phyloP scores from a whole-genome alignment of 2,888 invertebrate genomes.

The Zeuzera pyrina region DNA sequence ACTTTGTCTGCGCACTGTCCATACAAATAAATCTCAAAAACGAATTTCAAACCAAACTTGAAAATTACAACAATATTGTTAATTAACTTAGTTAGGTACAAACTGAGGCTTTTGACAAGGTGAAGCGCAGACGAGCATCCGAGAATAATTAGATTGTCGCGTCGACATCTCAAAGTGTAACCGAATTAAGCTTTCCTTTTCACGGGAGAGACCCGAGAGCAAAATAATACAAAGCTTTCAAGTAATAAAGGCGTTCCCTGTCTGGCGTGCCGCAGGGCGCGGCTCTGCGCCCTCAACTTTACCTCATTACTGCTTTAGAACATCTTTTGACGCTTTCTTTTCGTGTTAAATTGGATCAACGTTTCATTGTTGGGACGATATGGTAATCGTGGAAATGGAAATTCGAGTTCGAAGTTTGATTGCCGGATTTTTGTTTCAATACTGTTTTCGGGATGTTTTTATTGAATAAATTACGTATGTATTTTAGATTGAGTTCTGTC shows the following conservation, averaged over 20 bases:
- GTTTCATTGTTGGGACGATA: conserved; percentile 46
- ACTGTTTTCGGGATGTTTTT: background rate
- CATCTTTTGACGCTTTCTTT: conserved; percentile 57
- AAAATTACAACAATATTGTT: conserved; percentile 23
- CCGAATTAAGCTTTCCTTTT: conserved; percentile 69
- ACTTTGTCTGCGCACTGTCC: conserved; percentile 2
- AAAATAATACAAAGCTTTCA: conserved; percentile 66
- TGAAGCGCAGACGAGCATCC: conserved; percentile 47
- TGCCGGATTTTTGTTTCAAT: conserved; percentile 24
- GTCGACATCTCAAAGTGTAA: conserved; percentile 71
- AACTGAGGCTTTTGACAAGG: conserved; percentile 61
- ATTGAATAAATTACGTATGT: background rate
- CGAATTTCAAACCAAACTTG: conserved; percentile 1
- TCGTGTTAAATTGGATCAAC: conserved; percentile 56
- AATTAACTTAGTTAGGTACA: conserved; percentile 38
- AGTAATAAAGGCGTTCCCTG: conserved; percentile 55
- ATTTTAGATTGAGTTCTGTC: background rate
- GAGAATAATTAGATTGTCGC: conserved; percentile 66
- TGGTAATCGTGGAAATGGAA: conserved; percentile 38
- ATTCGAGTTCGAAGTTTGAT: conserved; percentile 37
- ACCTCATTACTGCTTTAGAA: conserved; percentile 29
- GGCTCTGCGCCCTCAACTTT: conserved; percentile 39
- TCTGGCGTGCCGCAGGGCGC: conserved; percentile 51
- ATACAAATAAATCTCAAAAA: conserved; percentile 3
- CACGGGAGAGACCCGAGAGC: conserved; percentile 53